Percentiles rank a stretch among this genome's conserved stretches.
These are phyloP conservation scores for Spatulosminthurus flaviceps DNA, from an alignment of 2,888 invertebrate genomes.

Conservation along the genomic window DNA sequence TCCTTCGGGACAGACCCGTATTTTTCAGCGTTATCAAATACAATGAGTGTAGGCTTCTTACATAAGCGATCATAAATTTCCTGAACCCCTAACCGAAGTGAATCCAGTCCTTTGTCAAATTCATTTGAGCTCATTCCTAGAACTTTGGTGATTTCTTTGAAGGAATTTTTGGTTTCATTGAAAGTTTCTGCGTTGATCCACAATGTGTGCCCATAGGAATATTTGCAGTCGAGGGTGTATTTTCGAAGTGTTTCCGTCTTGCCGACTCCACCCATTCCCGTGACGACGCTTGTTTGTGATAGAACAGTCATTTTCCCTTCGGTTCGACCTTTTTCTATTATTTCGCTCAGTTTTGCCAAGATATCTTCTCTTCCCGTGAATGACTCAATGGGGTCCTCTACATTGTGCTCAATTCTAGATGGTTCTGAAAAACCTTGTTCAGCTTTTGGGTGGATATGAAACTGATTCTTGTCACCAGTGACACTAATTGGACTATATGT, in stretches of 20 bases:
- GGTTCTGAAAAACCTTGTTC: too few relatives aligned
- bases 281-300: background rate
- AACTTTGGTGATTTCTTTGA: background rate
- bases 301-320: background rate
- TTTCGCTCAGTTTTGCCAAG: background rate
- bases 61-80: background rate
- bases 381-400: background rate
- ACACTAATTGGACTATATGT: too few relatives aligned
- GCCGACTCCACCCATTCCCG: background rate
- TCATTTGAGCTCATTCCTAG: background rate
- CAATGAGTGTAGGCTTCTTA: background rate
- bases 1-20: too few relatives aligned
- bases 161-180: background rate
- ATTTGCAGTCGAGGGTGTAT: background rate
- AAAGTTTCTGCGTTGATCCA: background rate
- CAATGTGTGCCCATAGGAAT: background rate
- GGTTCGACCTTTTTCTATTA: background rate
- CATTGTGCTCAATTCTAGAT: background rate
- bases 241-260: constrained; percentile 1
- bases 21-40: background rate
- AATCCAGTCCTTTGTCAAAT: too few relatives aligned
- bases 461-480: too few relatives aligned
- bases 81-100: background rate
- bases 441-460: too few relatives aligned
- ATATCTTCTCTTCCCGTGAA: background rate